Evolutionary conservation across 2,888 invertebrate species (phyloP).

Genomic region (Lagria hirta): DNA sequence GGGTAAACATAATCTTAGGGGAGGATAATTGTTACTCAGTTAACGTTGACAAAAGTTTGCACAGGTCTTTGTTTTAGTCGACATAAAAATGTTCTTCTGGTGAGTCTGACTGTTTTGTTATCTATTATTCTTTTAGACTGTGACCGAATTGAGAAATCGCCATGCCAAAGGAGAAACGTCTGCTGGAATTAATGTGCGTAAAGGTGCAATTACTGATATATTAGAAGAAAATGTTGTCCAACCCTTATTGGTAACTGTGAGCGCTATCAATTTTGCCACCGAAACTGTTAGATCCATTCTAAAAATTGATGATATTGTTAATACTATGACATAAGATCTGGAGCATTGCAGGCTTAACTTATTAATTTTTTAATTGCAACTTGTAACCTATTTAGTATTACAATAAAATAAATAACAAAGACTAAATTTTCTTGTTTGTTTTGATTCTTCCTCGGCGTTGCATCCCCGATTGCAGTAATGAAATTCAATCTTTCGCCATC

Average conservation of each 20-base stretch:
- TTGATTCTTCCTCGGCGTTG: too few relatives aligned
- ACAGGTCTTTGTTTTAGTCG: constrained; percentile 4
- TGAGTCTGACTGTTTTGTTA: too few relatives aligned
- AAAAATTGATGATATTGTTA: constrained; percentile 99
- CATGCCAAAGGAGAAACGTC: constrained; percentile 85
- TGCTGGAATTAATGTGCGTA: constrained; percentile 95
- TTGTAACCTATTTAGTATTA: too few relatives aligned
- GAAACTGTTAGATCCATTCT: constrained; percentile 97
- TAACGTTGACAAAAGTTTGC: neutral
- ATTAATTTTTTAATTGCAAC: too few relatives aligned
- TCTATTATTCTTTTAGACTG: constrained; percentile 65
- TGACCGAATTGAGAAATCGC: constrained; percentile 92
- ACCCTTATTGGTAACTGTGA: constrained; percentile 92
- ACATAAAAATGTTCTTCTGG: too few relatives aligned
- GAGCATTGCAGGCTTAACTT: too few relatives aligned
- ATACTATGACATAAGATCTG: too few relatives aligned
- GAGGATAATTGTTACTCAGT: neutral
- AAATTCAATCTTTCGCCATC: too few relatives aligned
- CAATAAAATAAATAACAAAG: too few relatives aligned
- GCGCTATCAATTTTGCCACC: constrained; percentile 90
- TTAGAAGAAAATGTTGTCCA: constrained; percentile 96
- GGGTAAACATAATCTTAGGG: neutral
- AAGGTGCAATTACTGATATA: constrained; percentile 96
- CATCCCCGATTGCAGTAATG: too few relatives aligned
- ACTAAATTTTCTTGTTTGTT: too few relatives aligned